Percentiles rank a stretch among this genome's conserved stretches.
Evolutionary conservation across 2,797 vertebrate genomes (phyloP).

Genomic region (Sparus aurata): DNA sequence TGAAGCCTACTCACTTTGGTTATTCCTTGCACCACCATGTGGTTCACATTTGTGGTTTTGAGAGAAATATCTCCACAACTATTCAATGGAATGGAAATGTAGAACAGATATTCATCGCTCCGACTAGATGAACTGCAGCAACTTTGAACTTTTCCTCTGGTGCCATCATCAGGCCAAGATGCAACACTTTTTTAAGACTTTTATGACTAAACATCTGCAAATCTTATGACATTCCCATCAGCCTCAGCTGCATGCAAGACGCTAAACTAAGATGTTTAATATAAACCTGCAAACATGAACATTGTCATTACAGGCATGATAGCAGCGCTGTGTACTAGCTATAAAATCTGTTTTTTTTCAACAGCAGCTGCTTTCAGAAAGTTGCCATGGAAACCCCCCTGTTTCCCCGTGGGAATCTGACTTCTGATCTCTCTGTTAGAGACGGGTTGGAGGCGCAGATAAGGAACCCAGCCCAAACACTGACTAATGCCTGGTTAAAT

Average conservation of each 20-base stretch:
- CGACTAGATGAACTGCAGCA: neutral
- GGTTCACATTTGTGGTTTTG: constrained; percentile 11
- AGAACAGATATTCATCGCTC: neutral
- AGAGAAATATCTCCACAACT: neutral
- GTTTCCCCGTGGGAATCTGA: constrained; percentile 42
- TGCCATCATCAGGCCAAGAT: neutral
- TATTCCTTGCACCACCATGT: neutral
- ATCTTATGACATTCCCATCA: constrained; percentile 1
- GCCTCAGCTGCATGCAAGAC: neutral
- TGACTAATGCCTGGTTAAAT: constrained; percentile 56
- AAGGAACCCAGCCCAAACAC: constrained; percentile 38
- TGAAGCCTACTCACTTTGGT: neutral
- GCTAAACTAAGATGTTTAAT: neutral
- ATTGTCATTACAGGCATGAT: neutral
- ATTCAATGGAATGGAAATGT: neutral
- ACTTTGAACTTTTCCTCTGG: constrained; percentile 2
- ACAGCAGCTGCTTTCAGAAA: constrained; percentile 11
- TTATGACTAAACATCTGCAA: no score
- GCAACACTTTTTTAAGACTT: no score
- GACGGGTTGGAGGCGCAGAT: constrained; percentile 15
- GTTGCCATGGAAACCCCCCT: constrained; percentile 40
- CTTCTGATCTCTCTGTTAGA: constrained; percentile 61
- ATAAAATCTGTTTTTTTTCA: neutral
- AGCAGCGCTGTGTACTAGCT: constrained; percentile 1
- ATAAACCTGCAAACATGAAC: neutral